Percentiles rank a stretch among this genome's conserved stretches.
phyloP scores from a whole-genome alignment of 1,140 invertebrate species.

The Antheraea mylitta region DNA sequence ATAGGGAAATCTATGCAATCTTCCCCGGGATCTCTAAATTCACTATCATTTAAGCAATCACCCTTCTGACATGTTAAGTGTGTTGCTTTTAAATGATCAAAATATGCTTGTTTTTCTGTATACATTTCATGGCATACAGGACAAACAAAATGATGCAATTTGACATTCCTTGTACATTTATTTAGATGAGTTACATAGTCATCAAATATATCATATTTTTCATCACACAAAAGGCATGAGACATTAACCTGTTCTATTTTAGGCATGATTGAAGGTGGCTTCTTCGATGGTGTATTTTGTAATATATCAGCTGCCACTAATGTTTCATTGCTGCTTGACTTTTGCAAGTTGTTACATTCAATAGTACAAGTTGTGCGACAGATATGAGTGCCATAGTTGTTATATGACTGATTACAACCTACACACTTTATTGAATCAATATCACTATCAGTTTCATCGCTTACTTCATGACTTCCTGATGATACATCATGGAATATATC shows the following conservation, averaged over 20 bases:
- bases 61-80: neutral
- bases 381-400: conserved; percentile 52
- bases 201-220: conserved; percentile 62
- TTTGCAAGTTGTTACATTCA: conserved; percentile 56
- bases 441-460: conserved; percentile 74
- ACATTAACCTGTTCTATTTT: conserved; percentile 43
- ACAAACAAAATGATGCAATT: conserved; percentile 68
- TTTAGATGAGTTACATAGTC: conserved; percentile 67
- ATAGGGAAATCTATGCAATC: conserved; percentile 70
- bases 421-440: conserved; percentile 69
- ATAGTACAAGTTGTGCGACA: conserved; percentile 67
- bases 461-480: conserved; percentile 39
- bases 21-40: conserved; percentile 40
- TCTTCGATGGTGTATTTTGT: conserved; percentile 25
- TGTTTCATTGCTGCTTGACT: conserved; percentile 64
- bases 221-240: conserved; percentile 66
- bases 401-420: conserved; percentile 63
- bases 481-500: neutral
- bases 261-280: conserved; percentile 22
- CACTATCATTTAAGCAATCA: neutral
- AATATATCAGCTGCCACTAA: conserved; percentile 59
- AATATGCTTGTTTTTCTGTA: conserved; percentile 55
- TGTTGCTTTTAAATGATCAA: conserved; percentile 59
- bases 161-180: conserved; percentile 68
- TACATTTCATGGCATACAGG: conserved; percentile 68